Evolutionary conservation across 2,888 invertebrate species (phyloP).

Genomic region (Endotricha flammealis): DNA sequence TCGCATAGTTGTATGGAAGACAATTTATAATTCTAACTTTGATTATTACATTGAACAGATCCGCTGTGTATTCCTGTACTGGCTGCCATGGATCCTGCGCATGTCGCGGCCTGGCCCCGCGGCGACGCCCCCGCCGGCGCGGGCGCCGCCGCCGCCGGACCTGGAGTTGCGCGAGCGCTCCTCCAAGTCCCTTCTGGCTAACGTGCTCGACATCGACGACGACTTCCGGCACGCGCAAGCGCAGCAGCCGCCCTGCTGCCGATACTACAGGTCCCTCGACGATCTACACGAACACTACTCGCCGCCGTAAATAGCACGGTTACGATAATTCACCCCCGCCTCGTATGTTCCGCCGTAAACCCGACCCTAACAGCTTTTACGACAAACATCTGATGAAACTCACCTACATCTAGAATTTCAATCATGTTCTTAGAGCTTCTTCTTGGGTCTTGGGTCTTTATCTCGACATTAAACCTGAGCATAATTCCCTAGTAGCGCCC

Average conservation of each 20-base stretch:
- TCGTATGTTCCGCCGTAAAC: slow-evolving; percentile 70
- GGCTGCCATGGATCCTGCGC: slow-evolving; percentile 97
- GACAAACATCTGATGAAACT: slow-evolving; percentile 28
- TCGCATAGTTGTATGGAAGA: too few relatives aligned
- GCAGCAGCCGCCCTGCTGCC: slow-evolving; percentile 85
- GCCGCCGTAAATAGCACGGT: slow-evolving; percentile 77
- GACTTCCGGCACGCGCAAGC: slow-evolving; percentile 92
- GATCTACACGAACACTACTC: slow-evolving; percentile 79
- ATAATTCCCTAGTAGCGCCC: slow-evolving; percentile 70
- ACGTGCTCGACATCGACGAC: slow-evolving; percentile 98
- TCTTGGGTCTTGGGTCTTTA: slow-evolving; percentile 52
- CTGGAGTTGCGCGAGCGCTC: slow-evolving; percentile 93
- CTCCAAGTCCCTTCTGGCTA: slow-evolving; percentile 96
- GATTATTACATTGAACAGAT: slow-evolving; percentile 84
- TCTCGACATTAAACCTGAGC: slow-evolving; percentile 48
- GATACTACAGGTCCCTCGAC: slow-evolving; percentile 86
- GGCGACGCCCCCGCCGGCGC: slow-evolving; percentile 80
- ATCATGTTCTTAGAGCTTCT: slow-evolving; percentile 36
- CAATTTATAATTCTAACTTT: too few relatives aligned
- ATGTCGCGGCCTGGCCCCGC: slow-evolving; percentile 89
- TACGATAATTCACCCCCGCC: slow-evolving; percentile 73
- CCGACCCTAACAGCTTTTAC: slow-evolving; percentile 63
- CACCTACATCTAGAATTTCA: slow-evolving; percentile 31
- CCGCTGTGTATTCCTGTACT: slow-evolving; percentile 94
- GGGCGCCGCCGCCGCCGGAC: slow-evolving; percentile 88